Evolutionary conservation across 2,797 vertebrate species (phyloP), one percentile per base, ranked within the genome.

Genomic region (Lophura swinhoii): DNA sequence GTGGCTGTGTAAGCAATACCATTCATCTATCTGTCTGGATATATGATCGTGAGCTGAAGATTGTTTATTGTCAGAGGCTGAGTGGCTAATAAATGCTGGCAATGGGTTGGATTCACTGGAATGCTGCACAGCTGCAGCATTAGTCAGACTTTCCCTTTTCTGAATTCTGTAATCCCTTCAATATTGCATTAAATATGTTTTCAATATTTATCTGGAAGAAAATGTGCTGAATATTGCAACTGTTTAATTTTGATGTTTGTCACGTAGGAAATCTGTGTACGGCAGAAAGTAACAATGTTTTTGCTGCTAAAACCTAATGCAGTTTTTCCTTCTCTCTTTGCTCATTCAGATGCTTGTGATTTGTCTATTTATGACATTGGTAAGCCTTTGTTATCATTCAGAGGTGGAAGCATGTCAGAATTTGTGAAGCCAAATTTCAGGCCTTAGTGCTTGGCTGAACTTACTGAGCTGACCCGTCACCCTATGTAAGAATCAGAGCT

Each of bases 161-260:
- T 90, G 96, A 97, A 97, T 96, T 95, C 96, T 94, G 87, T 97
- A 97, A 97, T 98, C 97, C 96, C 94, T 97, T 96, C 96, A 97
- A 97, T 97, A 97, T 96, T 97, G 96, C 94, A 96, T 97, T 96
- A 97, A 98, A 97, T 98, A 97, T 98, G 98, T 97, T 98, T 98
- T 97, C 97, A 97, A 98, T 98, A 97, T 98, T 97, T 96, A 95
- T 97, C 96, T 98, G 95, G 97, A 97, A 97, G 98, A 97, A 97
- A 97, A 97, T 96, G 63, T 97, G 96, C 96, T 97, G 97, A 98
- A 97, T 97, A 97, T 97, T 97, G 98, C 98, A 98, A 97, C 97
- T 94, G 94, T 97, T 96, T 96, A 92, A 96, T 96, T 96, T 89
- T 92, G 94, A 92, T 97, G 95, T 97, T 97, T 97, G 97, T 97